Evolutionary conservation across 1,140 invertebrate species (phyloP).

Genomic region (Rhyacophila brunnea): DNA sequence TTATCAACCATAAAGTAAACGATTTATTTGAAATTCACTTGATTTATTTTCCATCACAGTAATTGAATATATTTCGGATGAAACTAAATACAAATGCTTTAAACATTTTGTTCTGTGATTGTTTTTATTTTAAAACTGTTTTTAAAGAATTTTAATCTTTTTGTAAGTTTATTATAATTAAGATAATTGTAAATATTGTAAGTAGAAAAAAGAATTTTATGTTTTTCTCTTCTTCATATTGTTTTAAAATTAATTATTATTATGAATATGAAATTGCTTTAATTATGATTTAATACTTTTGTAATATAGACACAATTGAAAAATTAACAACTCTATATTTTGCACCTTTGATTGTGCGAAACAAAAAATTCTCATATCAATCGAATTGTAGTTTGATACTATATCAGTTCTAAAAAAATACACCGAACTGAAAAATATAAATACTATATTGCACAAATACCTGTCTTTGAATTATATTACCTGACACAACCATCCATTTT

Average conservation of each 20-base stretch:
- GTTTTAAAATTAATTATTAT: constrained; percentile 15
- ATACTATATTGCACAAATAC: constrained; percentile 25
- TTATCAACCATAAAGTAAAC: too few relatives aligned
- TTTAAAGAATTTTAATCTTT: constrained; percentile 29
- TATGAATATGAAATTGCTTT: constrained; percentile 27
- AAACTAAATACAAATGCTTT: constrained; percentile 20
- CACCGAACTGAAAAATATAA: constrained; percentile 20
- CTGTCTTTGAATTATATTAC: constrained; percentile 9
- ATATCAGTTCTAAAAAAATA: constrained; percentile 4
- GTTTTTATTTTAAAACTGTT: constrained; percentile 35
- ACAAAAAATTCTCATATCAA: constrained; percentile 27
- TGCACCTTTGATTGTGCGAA: constrained; percentile 1
- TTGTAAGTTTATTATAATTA: constrained; percentile 32
- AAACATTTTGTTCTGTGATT: constrained; percentile 36
- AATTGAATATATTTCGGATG: neutral
- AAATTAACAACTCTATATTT: constrained; percentile 3
- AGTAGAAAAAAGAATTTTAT: constrained; percentile 33
- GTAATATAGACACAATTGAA: constrained; percentile 22
- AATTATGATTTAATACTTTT: constrained; percentile 28
- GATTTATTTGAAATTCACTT: too few relatives aligned
- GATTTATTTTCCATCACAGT: too few relatives aligned
- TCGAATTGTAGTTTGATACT: constrained; percentile 25
- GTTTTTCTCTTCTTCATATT: constrained; percentile 17
- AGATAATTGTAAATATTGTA: constrained; percentile 35
- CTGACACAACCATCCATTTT: neutral